Percentiles rank a stretch among this genome's conserved stretches.
These are phyloP conservation scores for Oncorhynchus masou DNA, from an alignment of 2,113 vertebrate species.

Conservation along the genomic window DNA sequence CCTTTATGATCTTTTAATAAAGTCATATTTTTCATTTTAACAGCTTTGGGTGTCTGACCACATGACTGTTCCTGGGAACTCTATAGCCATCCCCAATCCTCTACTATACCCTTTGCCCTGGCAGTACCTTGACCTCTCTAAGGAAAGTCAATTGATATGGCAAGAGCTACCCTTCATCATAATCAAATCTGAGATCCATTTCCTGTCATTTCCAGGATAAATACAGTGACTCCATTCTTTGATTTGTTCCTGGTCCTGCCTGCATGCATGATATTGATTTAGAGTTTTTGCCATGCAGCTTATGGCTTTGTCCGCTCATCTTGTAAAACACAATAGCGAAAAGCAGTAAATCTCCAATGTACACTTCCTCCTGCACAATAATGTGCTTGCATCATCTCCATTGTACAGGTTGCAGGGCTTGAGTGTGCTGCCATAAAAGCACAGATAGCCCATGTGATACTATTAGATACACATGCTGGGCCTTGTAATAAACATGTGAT, in stretches of 20 bases:
- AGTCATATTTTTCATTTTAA: too few relatives aligned
- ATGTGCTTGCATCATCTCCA: slow-evolving; percentile 31
- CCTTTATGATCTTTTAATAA: too few relatives aligned
- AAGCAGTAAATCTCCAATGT: slow-evolving; percentile 47
- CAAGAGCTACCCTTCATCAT: slow-evolving; percentile 16
- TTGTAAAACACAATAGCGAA: slow-evolving; percentile 39
- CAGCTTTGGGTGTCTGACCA: neutral
- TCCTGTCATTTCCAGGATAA: too few relatives aligned
- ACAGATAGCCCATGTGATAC: slow-evolving; percentile 34
- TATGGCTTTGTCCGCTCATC: slow-evolving; percentile 40
- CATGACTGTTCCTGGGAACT: neutral
- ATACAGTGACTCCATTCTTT: slow-evolving; percentile 1
- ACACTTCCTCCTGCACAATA: slow-evolving; percentile 14
- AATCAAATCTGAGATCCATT: slow-evolving; percentile 21
- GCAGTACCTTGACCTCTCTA: slow-evolving; percentile 23
- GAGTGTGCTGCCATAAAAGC: slow-evolving; percentile 34
- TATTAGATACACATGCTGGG: slow-evolving; percentile 43
- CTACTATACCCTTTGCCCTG: slow-evolving; percentile 8
- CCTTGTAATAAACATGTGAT: slow-evolving; percentile 55
- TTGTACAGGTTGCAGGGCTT: slow-evolving; percentile 26
- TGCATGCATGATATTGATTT: slow-evolving; percentile 33
- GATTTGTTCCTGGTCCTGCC: slow-evolving; percentile 4
- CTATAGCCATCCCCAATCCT: neutral
- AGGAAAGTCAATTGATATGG: neutral
- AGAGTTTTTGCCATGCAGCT: slow-evolving; percentile 25